A percentile compares a stretch with the other conserved stretches of the same genome.
Evolutionary conservation across 37 sponge, comb jelly and placozoan genomes (phyloP).

Genomic region (Spongia lamella): DNA sequence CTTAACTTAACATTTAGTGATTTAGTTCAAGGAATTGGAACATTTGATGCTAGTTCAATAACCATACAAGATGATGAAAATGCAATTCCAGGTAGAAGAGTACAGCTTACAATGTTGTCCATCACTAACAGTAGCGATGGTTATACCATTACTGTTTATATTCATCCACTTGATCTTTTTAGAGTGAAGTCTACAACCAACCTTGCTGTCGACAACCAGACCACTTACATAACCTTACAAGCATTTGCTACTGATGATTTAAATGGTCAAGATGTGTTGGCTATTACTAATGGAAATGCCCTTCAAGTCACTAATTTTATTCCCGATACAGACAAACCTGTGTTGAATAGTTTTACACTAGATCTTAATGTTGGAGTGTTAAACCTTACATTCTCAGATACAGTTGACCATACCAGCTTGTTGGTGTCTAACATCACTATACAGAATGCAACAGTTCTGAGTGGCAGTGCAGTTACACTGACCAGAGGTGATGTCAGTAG

Average conservation of each 20-base stretch:
- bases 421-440: constrained; percentile 48
- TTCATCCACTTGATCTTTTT: constrained; percentile 71
- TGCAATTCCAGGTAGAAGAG: constrained; percentile 4
- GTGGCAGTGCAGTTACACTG: neutral
- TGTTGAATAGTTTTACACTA: constrained; percentile 49
- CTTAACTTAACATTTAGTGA: constrained; percentile 82
- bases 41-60: constrained; percentile 73
- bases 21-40: constrained; percentile 38
- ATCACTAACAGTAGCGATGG: constrained; percentile 54
- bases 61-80: constrained; percentile 47
- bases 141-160: constrained; percentile 49
- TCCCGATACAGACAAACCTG: constrained; percentile 57
- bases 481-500: constrained; percentile 19
- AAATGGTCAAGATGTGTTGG: constrained; percentile 70
- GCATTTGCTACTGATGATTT: constrained; percentile 82
- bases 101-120: constrained; percentile 38
- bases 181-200: constrained; percentile 49
- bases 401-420: constrained; percentile 48
- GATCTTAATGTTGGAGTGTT: constrained; percentile 67
- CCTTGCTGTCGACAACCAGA: constrained; percentile 45
- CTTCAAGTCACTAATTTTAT: constrained; percentile 46
- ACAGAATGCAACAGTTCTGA: constrained; percentile 2
- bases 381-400: constrained; percentile 78
- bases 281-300: constrained; percentile 90
- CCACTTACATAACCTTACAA: constrained; percentile 80